Base-by-base conservation (phyloP, 2,888 invertebrate genomes). In the Clivina fossor region DNA sequence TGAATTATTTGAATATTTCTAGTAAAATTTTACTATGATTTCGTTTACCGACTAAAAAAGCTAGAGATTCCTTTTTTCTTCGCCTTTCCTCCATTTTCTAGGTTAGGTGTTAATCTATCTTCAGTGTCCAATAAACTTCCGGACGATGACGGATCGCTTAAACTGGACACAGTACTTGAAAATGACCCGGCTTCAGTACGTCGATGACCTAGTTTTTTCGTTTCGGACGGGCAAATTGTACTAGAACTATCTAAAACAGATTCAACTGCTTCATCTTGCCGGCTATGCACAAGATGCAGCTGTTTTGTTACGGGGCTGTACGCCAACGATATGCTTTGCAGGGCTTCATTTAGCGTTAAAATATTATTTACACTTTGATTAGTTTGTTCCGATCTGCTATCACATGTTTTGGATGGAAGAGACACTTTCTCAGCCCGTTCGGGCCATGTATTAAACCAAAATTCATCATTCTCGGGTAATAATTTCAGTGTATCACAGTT, bases 261-360 rank as follows among this genome's bases (percentile, higher is more conserved):
- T 50, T 50, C 24, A 26, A 20, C 41, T 48, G 41, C 49, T 55
- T 58, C 58, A 22, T 40, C 47, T 28, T 76, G 76, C n/a, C n/a
- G n/a, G 61, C 76, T 77, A 41, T 66, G 75, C 58, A 83, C 78
- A 43, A 84, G 79, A 71, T 85, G 86, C 59, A 86, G 72, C 65
- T 86, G 84, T 69, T 85, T 87, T 18, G 86, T 87, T 41, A 85
- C 78, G 9, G 87, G 87, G 69, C 85, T 86, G 72, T 87, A 88
- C 2, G 86, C 85, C 60, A 88, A 73, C 61, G 86, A 85, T 76
- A 88, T 85, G 70, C 80, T 84, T 68, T 86, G 83, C 65, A 88
- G 73, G 48, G 86, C 85, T 72, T 84, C 83, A 68, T 83, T 84
- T 59, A 87, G 76, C 59, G 80, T 79, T 70, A 81, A 75, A 60